phyloP scores from a whole-genome alignment of 2,797 vertebrate genomes.

The Bradypodion pumilum region DNA sequence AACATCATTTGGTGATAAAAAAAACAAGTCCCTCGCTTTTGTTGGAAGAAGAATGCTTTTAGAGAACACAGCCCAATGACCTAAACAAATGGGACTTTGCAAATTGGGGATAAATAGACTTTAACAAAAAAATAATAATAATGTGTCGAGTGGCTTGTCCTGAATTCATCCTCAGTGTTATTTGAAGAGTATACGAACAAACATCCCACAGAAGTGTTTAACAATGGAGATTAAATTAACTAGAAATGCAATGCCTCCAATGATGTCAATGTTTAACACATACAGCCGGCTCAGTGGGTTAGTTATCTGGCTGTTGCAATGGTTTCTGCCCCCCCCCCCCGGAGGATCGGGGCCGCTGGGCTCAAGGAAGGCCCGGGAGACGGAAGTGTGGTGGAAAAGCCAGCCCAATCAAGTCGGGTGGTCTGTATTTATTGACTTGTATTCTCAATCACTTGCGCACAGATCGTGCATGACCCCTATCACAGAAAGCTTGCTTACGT shows the following conservation, averaged over 20 bases:
- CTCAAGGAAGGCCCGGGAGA: too few species aligned
- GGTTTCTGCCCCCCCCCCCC: too few species aligned
- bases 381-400: too few species aligned
- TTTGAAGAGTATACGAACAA: neutral
- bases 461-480: too few species aligned
- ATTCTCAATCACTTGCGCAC: too few species aligned
- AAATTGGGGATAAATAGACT: neutral
- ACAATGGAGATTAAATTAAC: neutral
- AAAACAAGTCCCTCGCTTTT: neutral
- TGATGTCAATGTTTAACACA: too few species aligned
- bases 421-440: too few species aligned
- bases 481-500: too few species aligned
- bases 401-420: too few species aligned
- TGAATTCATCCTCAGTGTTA: neutral
- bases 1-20: constrained; percentile 33
- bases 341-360: too few species aligned
- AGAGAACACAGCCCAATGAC: neutral
- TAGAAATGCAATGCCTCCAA: neutral
- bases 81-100: neutral
- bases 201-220: neutral
- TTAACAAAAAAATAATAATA: constrained; percentile 5
- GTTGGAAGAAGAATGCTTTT: neutral
- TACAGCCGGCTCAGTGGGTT: too few species aligned
- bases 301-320: too few species aligned
- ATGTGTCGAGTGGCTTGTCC: neutral